Evolutionary conservation across 2,797 vertebrate species (phyloP), one percentile per base, ranked within the genome.

Genomic region (Pangasius krempfi): DNA sequence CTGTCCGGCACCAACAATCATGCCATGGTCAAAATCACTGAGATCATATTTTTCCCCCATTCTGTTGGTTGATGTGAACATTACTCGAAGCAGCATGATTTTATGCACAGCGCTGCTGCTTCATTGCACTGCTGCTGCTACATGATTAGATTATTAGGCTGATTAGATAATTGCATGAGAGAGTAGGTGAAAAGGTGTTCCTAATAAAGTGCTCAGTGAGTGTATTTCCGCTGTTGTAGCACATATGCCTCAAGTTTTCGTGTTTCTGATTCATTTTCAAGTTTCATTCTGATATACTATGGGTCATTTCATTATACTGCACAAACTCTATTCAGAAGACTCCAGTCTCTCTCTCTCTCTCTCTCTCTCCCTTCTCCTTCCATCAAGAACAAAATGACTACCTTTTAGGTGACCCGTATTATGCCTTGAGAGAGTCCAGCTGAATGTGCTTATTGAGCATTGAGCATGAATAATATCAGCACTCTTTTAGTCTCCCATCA

Each of bases 321-420:
- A 37, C 68, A 75, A 84, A 86, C 4, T 62, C 86, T 68, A 73
- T 85, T 78, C 88, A 88, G 89, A 91, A 92, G 75, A 56, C 40
- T 83, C 44, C 37, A 33, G 3, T 56, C 84, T 56, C 50, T 85
- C 2, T 58, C 37, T 80, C 27, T 33, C 76, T 44, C 40, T 6
- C 6, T 60, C 68, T 30, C 27, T 75, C 10, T 62, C 20, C 52
- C 25, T 86, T 50, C n/a, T 86, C 9, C 37, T 60, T 62, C 50
- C 22, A 79, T 33, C 58, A 80, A 76, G 47, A 87, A 30, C 30
- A 70, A 80, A 80, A 87, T 70, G 20, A 52, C 52, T 72, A 40
- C 86, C 54, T 40, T 33, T 73, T 33, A 30, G 9, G 33, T 83
- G 66, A 58, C 66, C 64, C 22, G 2, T 68, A 54, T 68, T 50